A percentile compares a stretch with the other conserved stretches of the same genome.
Evolutionary conservation across 2,797 vertebrate genomes (phyloP).

Genomic region (Gymnodraco acuticeps): DNA sequence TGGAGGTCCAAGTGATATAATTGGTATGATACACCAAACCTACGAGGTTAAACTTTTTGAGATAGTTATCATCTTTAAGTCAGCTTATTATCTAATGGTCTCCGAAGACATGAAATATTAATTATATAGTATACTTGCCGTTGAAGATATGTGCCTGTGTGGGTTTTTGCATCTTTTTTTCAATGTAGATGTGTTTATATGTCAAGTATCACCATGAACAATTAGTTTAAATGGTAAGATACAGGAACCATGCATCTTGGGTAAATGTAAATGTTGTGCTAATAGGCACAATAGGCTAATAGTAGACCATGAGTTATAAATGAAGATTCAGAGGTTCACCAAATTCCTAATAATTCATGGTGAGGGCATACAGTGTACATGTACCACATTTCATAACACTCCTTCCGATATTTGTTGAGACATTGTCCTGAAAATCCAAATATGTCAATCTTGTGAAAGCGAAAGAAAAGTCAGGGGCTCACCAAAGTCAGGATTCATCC

Average conservation of each 20-base stretch:
- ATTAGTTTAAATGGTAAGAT: not conserved
- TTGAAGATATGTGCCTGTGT: not conserved
- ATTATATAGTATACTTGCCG: conserved; percentile 5
- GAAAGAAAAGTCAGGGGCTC: not conserved
- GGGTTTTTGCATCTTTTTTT: not conserved
- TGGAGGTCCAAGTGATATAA: conserved; percentile 39
- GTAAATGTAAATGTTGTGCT: not conserved
- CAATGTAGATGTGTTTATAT: not conserved
- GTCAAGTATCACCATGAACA: not conserved
- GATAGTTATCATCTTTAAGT: conserved; percentile 32
- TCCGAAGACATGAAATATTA: conserved; percentile 36
- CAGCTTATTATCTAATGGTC: conserved; percentile 22
- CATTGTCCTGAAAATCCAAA: not conserved
- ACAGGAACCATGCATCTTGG: not conserved
- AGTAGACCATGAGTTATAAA: not conserved
- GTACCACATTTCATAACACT: not conserved
- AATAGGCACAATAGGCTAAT: not conserved
- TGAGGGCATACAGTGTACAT: too few species aligned
- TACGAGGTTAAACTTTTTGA: conserved; percentile 35
- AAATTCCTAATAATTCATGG: not conserved
- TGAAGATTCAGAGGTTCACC: not conserved
- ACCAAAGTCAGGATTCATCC: conserved; percentile 23
- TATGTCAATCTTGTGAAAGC: not conserved
- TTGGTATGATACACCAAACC: conserved; percentile 30
- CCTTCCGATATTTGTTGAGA: not conserved